Evolutionary conservation across 2,797 vertebrate species (phyloP).

Genomic region (Acanthornis magna): DNA sequence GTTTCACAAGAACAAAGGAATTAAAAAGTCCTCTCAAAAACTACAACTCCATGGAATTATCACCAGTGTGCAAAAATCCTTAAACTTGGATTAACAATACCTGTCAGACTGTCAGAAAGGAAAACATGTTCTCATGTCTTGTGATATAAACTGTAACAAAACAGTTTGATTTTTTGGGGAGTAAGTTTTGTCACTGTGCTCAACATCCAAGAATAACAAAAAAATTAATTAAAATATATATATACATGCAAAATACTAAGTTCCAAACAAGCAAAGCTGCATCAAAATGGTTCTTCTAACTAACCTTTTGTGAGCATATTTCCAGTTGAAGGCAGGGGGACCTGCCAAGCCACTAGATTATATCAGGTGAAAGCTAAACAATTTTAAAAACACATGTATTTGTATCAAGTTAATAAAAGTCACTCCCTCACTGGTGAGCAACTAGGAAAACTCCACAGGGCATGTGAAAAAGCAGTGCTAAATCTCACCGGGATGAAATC

Average conservation of each 20-base stretch:
- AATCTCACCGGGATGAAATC: background rate
- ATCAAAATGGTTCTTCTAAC: background rate
- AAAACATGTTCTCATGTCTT: background rate
- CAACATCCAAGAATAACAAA: fast-evolving
- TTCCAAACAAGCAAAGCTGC: background rate
- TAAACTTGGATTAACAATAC: background rate
- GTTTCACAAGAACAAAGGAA: background rate
- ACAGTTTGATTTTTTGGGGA: background rate
- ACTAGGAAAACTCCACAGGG: background rate
- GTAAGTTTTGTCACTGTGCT: background rate
- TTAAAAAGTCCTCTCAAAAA: background rate
- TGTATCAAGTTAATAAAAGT: background rate
- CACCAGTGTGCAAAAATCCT: background rate
- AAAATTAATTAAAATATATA: background rate
- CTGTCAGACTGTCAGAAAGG: background rate
- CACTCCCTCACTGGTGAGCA: background rate
- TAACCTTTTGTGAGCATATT: background rate
- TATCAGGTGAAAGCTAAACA: background rate
- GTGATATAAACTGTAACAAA: background rate
- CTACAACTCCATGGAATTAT: background rate
- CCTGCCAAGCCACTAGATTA: background rate
- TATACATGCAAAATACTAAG: background rate
- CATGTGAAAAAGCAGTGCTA: background rate
- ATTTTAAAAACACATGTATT: background rate
- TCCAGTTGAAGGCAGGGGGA: background rate